Percentiles rank a stretch among this genome's conserved stretches.
These are phyloP conservation scores for Stegostoma tigrinum DNA, from an alignment of 2,113 vertebrate species.

Conservation along the genomic window DNA sequence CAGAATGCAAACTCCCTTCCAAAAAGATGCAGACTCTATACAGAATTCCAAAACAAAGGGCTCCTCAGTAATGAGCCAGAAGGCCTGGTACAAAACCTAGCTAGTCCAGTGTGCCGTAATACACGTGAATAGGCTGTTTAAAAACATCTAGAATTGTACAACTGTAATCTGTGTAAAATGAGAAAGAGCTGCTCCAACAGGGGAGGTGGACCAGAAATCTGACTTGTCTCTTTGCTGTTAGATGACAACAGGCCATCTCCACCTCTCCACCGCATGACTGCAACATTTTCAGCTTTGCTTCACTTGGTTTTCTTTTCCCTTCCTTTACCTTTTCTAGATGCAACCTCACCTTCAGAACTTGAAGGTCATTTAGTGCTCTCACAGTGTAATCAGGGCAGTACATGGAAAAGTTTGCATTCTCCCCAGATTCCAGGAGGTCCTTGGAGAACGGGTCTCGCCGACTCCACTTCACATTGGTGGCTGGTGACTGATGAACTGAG, in stretches of 20 bases:
- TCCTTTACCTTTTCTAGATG: background rate
- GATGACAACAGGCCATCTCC: background rate
- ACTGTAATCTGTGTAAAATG: background rate
- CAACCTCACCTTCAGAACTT: slow-evolving; percentile 68
- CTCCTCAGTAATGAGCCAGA: no score
- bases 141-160: no score
- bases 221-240: background rate
- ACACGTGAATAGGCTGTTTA: no score
- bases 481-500: slow-evolving; percentile 75
- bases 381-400: slow-evolving; percentile 90
- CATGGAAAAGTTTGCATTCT: slow-evolving; percentile 55
- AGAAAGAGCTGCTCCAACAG: background rate
- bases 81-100: no score
- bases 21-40: background rate
- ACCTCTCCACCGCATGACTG: no score
- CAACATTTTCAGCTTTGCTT: background rate
- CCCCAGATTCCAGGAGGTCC: slow-evolving; percentile 62
- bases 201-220: background rate
- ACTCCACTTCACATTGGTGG: slow-evolving; percentile 57
- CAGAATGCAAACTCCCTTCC: background rate
- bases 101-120: no score
- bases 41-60: background rate
- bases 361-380: slow-evolving; percentile 78
- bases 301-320: no score
- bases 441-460: slow-evolving; percentile 41